Evolutionary conservation across 1,140 invertebrate genomes (phyloP).

Genomic region (Drosophila trapezifrons): DNA sequence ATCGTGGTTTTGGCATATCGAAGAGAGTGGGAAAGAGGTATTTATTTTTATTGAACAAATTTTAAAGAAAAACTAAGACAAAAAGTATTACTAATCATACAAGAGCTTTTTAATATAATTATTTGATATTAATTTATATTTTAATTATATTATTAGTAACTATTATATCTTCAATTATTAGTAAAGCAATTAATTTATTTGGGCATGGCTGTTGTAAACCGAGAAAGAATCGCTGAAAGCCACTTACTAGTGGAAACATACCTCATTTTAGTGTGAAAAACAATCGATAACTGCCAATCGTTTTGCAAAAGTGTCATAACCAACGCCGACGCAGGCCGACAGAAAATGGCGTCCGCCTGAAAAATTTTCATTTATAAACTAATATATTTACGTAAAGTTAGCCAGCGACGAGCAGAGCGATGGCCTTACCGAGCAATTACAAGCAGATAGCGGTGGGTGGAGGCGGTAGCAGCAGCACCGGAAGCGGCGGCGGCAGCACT

Average conservation of each 20-base stretch:
- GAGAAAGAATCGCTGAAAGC: too few species aligned
- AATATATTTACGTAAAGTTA: constrained; percentile 20
- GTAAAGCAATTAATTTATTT: not conserved
- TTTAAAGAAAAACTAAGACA: too few species aligned
- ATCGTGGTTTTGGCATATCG: not conserved
- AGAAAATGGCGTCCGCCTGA: constrained; percentile 78
- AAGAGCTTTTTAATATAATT: too few species aligned
- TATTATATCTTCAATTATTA: too few species aligned
- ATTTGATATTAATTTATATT: too few species aligned
- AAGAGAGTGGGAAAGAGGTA: too few species aligned
- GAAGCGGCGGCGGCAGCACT: constrained; percentile 76
- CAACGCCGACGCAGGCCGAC: constrained; percentile 46
- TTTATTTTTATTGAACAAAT: too few species aligned
- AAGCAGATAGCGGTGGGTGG: constrained; percentile 86
- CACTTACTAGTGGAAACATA: not conserved
- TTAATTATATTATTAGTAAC: too few species aligned
- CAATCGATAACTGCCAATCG: constrained; percentile 2
- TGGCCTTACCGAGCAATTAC: constrained; percentile 90
- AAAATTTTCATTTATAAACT: constrained; percentile 55
- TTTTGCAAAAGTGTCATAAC: not conserved
- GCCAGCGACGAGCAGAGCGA: constrained; percentile 23
- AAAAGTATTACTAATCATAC: too few species aligned
- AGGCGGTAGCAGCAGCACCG: constrained; percentile 84
- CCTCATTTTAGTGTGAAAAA: not conserved
- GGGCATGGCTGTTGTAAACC: too few species aligned